Conservation (phyloP, 2,113 vertebrate genomes). For the Sylvietta virens region DNA sequence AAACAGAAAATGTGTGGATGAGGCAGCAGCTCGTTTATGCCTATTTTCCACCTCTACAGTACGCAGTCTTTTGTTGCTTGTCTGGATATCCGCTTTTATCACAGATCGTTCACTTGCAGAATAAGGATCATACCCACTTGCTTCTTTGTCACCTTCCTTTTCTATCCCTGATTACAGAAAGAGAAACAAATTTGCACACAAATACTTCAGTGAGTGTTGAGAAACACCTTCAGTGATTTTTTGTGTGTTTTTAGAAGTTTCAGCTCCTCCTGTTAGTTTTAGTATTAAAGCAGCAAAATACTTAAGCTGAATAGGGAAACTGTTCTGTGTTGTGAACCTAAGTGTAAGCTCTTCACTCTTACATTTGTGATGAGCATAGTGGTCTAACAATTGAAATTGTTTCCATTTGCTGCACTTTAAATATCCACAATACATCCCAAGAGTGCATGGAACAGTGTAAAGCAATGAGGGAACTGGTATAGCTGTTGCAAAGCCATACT, state of each 20-base stretch:
- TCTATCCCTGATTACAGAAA: background rate
- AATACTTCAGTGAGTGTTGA: background rate
- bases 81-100: background rate
- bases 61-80: background rate
- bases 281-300: background rate
- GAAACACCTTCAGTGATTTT: background rate
- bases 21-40: background rate
- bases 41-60: background rate
- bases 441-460: background rate
- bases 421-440: background rate
- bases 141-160: background rate
- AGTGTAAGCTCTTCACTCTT: background rate
- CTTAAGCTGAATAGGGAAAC: background rate
- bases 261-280: background rate
- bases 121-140: background rate
- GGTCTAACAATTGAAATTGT: background rate
- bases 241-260: background rate
- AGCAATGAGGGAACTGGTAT: background rate
- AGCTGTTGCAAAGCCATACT: background rate
- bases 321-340: background rate
- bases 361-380: rapidly evolving
- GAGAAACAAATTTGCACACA: background rate
- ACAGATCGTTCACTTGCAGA: background rate
- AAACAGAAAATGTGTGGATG: background rate
- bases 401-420: background rate